Percentiles rank a stretch among this genome's conserved stretches.
Evolutionary conservation across 2,888 invertebrate genomes (phyloP).

Genomic region (Zaprionus obscuricornis): DNA sequence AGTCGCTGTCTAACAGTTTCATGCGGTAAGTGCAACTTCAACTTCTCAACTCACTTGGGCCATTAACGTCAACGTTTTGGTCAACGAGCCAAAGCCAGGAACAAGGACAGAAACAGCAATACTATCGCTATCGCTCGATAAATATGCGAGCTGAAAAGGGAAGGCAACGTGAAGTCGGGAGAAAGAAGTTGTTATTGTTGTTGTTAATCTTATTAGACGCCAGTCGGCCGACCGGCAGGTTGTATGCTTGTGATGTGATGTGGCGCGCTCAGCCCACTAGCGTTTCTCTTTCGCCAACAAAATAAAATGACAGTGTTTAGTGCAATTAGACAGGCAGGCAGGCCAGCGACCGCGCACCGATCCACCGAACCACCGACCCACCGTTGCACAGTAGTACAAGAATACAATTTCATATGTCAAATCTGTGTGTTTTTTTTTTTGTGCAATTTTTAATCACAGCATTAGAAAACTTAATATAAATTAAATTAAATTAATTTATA

Average conservation of each 20-base stretch:
- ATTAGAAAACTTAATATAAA: no score
- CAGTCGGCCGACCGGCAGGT: constrained; percentile 16
- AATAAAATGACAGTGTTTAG: constrained; percentile 54
- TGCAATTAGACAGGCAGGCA: constrained; percentile 52
- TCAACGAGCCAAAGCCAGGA: constrained; percentile 13
- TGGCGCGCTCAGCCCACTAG: constrained; percentile 42
- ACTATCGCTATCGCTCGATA: no score
- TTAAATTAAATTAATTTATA: no score
- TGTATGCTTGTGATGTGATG: no score
- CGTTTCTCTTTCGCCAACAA: constrained; percentile 49
- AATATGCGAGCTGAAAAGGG: no score
- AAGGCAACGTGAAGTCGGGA: no score
- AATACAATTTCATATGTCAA: no score
- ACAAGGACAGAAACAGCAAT: constrained; percentile 15
- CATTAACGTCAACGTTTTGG: constrained; percentile 58
- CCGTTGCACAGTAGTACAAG: constrained; percentile 40
- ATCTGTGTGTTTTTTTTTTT: no score
- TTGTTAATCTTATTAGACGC: constrained; percentile 57
- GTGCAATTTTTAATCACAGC: neutral
- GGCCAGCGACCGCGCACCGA: constrained; percentile 11
- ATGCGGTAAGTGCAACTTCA: constrained; percentile 72
- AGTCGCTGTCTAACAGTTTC: constrained; percentile 67
- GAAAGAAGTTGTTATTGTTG: no score
- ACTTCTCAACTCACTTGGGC: constrained; percentile 29
- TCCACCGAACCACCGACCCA: constrained; percentile 15